These are phyloP conservation scores for Leucopsar rothschildi DNA, from an alignment of 2,113 vertebrate genomes.

Conservation along the genomic window DNA sequence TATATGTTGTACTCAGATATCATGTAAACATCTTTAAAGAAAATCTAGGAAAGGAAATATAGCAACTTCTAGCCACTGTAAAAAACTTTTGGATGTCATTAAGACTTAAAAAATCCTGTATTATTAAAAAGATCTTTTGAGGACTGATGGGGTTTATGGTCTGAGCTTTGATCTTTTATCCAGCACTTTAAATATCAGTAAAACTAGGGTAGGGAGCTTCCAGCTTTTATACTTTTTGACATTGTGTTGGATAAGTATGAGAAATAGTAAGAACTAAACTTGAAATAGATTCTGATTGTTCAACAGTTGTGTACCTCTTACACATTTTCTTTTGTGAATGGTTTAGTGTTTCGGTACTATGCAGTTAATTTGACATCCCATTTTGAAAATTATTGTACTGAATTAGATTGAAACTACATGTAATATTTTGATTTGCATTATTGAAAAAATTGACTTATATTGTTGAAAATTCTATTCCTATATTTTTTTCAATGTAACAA, in stretches of 20 bases:
- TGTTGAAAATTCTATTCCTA: neutral
- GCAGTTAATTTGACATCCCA: neutral
- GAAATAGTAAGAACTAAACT: slow-evolving; percentile 8
- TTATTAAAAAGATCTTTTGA: slow-evolving; percentile 19
- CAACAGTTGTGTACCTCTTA: neutral
- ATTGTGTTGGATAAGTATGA: neutral
- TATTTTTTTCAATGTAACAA: neutral
- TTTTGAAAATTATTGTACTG: neutral
- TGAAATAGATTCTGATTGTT: slow-evolving; percentile 6
- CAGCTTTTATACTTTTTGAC: neutral
- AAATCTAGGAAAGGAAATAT: neutral
- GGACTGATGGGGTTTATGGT: slow-evolving; percentile 11
- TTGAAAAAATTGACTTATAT: neutral
- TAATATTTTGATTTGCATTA: neutral
- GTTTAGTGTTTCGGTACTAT: neutral
- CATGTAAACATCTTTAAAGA: neutral
- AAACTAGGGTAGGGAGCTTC: neutral
- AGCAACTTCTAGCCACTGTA: neutral
- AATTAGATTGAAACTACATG: neutral
- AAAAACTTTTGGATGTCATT: neutral
- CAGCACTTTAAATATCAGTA: neutral
- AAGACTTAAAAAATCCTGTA: neutral
- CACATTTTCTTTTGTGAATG: neutral
- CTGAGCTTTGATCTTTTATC: slow-evolving; percentile 27
- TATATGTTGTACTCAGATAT: neutral